These are phyloP conservation scores for Cheilinus undulatus DNA, from an alignment of 2,113 vertebrate species.

Conservation along the genomic window DNA sequence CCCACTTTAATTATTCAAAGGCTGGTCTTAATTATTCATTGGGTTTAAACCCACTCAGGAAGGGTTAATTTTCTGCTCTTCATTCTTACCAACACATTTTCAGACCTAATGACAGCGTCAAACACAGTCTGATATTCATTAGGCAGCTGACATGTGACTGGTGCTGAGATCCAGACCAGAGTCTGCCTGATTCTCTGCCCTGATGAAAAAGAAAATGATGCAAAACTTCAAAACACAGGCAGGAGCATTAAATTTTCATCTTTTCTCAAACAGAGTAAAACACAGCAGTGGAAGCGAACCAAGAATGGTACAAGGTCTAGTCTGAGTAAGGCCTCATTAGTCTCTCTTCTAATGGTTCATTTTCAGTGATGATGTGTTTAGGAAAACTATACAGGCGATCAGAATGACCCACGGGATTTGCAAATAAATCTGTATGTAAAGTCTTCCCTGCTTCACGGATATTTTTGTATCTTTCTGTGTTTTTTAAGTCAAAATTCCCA, in stretches of 20 bases:
- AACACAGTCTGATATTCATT: background rate
- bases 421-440: constrained; percentile 1
- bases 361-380: background rate
- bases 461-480: no score
- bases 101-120: background rate
- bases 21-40: constrained; percentile 69
- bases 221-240: background rate
- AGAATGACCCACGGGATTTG: background rate
- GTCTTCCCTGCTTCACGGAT: background rate
- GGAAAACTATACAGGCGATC: background rate
- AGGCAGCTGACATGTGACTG: background rate
- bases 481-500: no score
- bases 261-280: no score
- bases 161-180: no score
- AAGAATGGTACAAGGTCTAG: background rate
- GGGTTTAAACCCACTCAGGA: constrained; percentile 47
- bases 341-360: background rate
- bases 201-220: constrained; percentile 7
- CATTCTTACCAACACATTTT: constrained; percentile 19
- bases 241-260: no score
- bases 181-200: constrained; percentile 1
- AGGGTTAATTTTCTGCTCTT: constrained; percentile 45
- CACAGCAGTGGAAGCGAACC: background rate
- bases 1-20: constrained; percentile 67
- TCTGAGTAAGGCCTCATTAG: background rate